Conservation (phyloP, 2,113 vertebrate genomes). For the Callipepla squamata region DNA sequence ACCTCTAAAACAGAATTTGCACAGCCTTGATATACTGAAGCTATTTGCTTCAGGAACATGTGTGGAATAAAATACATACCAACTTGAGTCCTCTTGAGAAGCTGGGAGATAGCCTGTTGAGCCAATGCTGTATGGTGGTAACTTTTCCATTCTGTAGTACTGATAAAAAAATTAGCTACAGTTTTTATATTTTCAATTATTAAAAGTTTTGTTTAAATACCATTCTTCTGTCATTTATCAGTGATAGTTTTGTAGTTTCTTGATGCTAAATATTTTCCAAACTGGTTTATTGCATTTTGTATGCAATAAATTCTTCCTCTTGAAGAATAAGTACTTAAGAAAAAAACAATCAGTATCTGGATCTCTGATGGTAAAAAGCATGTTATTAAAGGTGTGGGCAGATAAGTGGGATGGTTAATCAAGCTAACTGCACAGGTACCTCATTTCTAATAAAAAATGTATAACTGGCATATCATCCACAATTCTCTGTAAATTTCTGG, state of each 20-base stretch:
- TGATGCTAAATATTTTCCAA: not conserved
- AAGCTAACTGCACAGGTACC: not conserved
- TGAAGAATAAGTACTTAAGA: not conserved
- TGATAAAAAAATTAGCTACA: accelerated
- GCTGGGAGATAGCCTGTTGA: not conserved
- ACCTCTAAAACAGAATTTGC: not conserved
- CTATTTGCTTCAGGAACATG: not conserved
- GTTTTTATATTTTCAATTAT: not conserved
- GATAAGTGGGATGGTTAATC: conserved; percentile 24
- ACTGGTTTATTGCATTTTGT: not conserved
- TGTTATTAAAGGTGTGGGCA: not conserved
- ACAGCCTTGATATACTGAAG: not conserved
- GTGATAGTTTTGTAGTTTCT: not conserved
- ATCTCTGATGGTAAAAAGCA: not conserved
- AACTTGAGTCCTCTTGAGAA: not conserved
- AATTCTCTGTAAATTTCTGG: not conserved
- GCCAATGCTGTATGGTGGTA: accelerated
- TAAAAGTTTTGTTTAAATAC: not conserved
- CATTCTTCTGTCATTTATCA: not conserved
- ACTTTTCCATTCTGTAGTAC: not conserved
- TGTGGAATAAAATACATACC: not conserved
- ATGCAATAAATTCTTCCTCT: not conserved
- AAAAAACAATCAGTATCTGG: not conserved
- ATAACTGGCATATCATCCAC: not conserved
- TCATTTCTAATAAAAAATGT: conserved; percentile 28